A percentile compares a stretch with the other conserved stretches of the same genome.
Evolutionary conservation across 2,888 invertebrate genomes (phyloP).

Genomic region (Cloeon dipterum): DNA sequence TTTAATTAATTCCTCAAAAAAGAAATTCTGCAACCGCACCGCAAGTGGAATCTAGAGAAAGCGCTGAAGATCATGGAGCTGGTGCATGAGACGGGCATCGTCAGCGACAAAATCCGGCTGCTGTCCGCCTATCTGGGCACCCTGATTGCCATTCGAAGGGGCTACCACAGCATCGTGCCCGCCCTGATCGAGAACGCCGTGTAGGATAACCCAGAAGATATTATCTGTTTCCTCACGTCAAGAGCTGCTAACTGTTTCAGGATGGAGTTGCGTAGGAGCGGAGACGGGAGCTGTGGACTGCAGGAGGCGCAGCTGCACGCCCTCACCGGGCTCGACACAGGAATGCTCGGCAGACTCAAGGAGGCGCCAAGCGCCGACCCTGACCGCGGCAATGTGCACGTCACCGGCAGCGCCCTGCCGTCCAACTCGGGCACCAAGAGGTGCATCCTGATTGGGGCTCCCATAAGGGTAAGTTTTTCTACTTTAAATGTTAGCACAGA

Average conservation of each 20-base stretch:
- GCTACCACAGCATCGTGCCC: not conserved
- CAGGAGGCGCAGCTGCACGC: not conserved
- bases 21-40: no score
- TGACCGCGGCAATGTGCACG: slow-evolving; percentile 13
- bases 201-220: no score
- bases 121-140: slow-evolving; percentile 1
- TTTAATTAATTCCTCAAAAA: no score
- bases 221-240: no score
- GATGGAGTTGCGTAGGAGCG: not conserved
- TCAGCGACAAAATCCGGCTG: not conserved
- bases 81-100: not conserved
- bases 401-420: slow-evolving; percentile 16
- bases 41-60: not conserved
- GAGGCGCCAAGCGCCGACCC: not conserved
- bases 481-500: no score
- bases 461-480: slow-evolving; percentile 10
- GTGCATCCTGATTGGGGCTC: slow-evolving; percentile 9
- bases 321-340: slow-evolving; percentile 7
- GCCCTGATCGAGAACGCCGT: slow-evolving; percentile 1
- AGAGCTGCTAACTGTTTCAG: no score
- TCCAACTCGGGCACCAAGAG: slow-evolving; percentile 17
- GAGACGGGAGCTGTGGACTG: not conserved
- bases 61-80: not conserved
- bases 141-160: not conserved
- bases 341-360: not conserved